A percentile compares a stretch with the other conserved stretches of the same genome.
Conservation (phyloP, 1,140 invertebrate species). For the Cepaea nemoralis region DNA sequence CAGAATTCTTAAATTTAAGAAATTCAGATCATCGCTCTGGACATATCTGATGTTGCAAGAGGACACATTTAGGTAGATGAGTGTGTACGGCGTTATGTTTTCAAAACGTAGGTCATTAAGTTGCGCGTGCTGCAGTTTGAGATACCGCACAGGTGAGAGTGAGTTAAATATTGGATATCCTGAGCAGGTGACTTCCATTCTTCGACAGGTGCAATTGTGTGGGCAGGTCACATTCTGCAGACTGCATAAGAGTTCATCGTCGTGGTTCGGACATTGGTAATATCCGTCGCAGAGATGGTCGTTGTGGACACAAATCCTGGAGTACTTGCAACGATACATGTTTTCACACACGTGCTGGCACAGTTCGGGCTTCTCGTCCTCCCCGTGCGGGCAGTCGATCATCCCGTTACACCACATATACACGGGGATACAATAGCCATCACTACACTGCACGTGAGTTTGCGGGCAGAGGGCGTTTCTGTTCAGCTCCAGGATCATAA, state of each 20-base stretch:
- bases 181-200: slow-evolving; percentile 31
- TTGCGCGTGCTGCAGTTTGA: not conserved
- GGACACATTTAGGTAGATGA: slow-evolving; percentile 34
- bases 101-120: not conserved
- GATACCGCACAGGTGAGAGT: slow-evolving; percentile 32
- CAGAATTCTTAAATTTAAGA: slow-evolving; percentile 33
- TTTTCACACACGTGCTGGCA: slow-evolving; percentile 25
- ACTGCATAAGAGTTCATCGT: slow-evolving; percentile 40
- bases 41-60: slow-evolving; percentile 6
- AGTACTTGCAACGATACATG: slow-evolving; percentile 32
- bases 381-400: slow-evolving; percentile 33
- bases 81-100: slow-evolving; percentile 13
- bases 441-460: slow-evolving; percentile 29
- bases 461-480: not conserved
- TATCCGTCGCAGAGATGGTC: slow-evolving; percentile 40
- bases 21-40: not conserved
- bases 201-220: slow-evolving; percentile 23
- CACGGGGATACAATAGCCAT: slow-evolving; percentile 30
- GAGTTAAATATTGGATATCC: not conserved
- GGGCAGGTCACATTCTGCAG: slow-evolving; percentile 32
- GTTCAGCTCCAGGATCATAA: not conserved
- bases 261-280: slow-evolving; percentile 43
- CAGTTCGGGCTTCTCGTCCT: slow-evolving; percentile 35
- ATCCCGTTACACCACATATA: slow-evolving; percentile 42
- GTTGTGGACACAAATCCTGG: slow-evolving; percentile 30